Evolutionary conservation across 92 coral and sea anemone genomes (phyloP), one percentile per base, ranked within the genome.

Genomic region (Chrysogorgia sp.): DNA sequence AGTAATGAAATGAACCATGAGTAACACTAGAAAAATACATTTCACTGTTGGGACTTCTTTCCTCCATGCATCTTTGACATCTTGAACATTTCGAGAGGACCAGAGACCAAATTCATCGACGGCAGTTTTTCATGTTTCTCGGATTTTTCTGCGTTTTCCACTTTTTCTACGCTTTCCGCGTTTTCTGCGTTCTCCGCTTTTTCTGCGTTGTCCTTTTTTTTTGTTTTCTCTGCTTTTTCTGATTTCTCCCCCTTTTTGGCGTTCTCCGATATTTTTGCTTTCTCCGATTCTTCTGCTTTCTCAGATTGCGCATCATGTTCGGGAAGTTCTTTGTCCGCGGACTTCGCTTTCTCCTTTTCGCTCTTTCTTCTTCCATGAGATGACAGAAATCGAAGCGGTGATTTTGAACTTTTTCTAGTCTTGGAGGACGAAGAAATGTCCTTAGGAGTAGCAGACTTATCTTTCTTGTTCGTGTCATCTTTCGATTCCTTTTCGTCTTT

Each of bases 291-390:
- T 20, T 59, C 37, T 35, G 17, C 53, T 35, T 65, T 37, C 55
- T 65, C 72, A 31, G 72, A 2, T 20, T 2, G 15, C 3, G 31
- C n/a, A 6, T 24, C 72, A 17, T 13, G 19, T 33, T 65, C 72
- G 31, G n/a, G 8, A 61, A 0, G 2, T 15, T 29, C 52, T 15
- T 37, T 34, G 24, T 15, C n/a, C n/a, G n/a, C 30, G 4, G 72
- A n/a, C 29, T 65, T 40, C 30, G 72, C 48, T 40, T 65, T 65
- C 3, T 31, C 55, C 48, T 65, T 65, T 12, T 65, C 31, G 9
- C 72, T 40, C 22, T 34, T 65, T 40, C 72, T 24, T 30, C 72
- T 19, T 35, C 72, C 72, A 2, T 50, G 72, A 2, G 72, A 65
- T 22, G 37, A 53, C 72, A 65, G 13, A 8, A 34, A 34, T n/a